Evolutionary conservation across 2,797 vertebrate species (phyloP).

Genomic region (Acanthurus tractus): DNA sequence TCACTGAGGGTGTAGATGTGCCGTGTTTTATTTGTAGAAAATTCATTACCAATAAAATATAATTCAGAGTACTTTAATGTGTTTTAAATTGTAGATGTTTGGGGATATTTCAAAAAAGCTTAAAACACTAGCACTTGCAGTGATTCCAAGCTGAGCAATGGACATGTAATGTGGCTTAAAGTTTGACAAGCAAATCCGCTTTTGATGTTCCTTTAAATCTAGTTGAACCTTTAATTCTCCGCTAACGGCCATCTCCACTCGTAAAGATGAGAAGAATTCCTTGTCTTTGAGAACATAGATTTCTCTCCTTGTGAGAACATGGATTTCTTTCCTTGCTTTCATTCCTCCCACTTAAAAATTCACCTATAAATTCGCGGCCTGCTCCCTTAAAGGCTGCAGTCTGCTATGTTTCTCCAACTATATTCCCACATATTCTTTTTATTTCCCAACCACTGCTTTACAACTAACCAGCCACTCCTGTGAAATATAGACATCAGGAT

Average conservation of each 20-base stretch:
- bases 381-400: constrained; percentile 41
- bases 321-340: constrained; percentile 17
- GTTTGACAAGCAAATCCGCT: constrained; percentile 36
- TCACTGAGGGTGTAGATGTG: constrained; percentile 8
- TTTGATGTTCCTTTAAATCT: constrained; percentile 65
- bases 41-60: constrained; percentile 22
- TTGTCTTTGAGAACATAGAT: constrained; percentile 14
- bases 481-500: constrained; percentile 8
- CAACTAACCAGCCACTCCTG: not conserved
- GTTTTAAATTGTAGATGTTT: constrained; percentile 3
- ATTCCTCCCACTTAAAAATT: constrained; percentile 50
- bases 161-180: constrained; percentile 25
- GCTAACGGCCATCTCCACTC: constrained; percentile 32
- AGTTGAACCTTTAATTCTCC: constrained; percentile 47
- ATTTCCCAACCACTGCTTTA: not conserved
- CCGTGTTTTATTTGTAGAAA: constrained; percentile 11
- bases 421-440: constrained; percentile 23
- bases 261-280: constrained; percentile 10
- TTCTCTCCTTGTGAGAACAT: constrained; percentile 14
- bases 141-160: constrained; percentile 22
- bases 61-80: not conserved
- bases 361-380: constrained; percentile 35
- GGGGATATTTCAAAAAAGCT: constrained; percentile 21
- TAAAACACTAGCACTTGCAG: constrained; percentile 5
- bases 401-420: constrained; percentile 19